phyloP scores from a whole-genome alignment of 2,797 vertebrate genomes.

The Lithobates pipiens region DNA sequence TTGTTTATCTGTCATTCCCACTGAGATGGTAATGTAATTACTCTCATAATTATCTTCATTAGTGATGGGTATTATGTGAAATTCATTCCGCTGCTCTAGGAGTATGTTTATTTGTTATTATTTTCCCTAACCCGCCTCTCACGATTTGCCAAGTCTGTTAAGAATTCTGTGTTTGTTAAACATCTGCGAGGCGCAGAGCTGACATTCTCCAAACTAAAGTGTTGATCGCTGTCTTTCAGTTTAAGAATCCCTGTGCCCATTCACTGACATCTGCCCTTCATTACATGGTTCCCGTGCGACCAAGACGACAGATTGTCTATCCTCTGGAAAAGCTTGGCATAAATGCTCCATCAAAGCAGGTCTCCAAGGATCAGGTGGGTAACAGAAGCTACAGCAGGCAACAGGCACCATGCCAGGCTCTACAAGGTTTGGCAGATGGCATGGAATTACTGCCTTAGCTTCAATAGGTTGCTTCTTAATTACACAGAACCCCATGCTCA shows the following conservation, averaged over 20 bases:
- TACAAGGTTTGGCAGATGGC: slow-evolving; percentile 79
- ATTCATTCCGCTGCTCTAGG: slow-evolving; percentile 79
- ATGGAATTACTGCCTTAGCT: slow-evolving; percentile 69
- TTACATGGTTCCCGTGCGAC: slow-evolving; percentile 88
- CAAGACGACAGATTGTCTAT: slow-evolving; percentile 92
- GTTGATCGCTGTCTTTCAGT: slow-evolving; percentile 77
- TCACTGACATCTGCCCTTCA: slow-evolving; percentile 85
- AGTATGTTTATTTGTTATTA: slow-evolving; percentile 80
- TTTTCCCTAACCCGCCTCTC: slow-evolving; percentile 65
- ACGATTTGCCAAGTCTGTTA: slow-evolving; percentile 71
- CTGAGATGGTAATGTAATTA: slow-evolving; percentile 99
- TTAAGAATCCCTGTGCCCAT: slow-evolving; percentile 82
- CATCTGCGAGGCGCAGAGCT: slow-evolving; percentile 74
- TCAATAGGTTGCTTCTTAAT: slow-evolving; percentile 79
- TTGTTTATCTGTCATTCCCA: slow-evolving; percentile 99
- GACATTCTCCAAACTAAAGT: slow-evolving; percentile 76
- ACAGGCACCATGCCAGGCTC: slow-evolving; percentile 72
- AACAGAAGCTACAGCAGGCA: slow-evolving; percentile 77
- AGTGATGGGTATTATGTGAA: slow-evolving; percentile 94
- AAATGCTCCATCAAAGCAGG: slow-evolving; percentile 84
- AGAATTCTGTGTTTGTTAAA: slow-evolving; percentile 73
- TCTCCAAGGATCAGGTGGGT: slow-evolving; percentile 92
- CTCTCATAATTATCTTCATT: slow-evolving; percentile 98
- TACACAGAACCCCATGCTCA: slow-evolving; percentile 70
- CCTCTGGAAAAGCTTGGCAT: slow-evolving; percentile 90